Evolutionary conservation across 2,113 vertebrate genomes (phyloP).

Genomic region (Oreocharis arfaki): DNA sequence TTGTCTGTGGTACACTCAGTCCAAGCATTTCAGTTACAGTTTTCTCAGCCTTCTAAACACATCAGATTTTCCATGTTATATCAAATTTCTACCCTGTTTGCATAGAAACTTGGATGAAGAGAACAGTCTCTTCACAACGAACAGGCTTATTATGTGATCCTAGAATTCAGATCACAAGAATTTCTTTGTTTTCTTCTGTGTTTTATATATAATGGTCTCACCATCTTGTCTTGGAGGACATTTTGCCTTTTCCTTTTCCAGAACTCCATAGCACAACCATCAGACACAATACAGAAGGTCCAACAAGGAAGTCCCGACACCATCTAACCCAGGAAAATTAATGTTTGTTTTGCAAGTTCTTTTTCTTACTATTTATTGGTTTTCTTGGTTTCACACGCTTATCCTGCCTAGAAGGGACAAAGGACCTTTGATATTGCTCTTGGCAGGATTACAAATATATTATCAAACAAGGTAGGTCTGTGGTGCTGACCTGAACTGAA

Average conservation of each 20-base stretch:
- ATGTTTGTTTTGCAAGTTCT: not conserved
- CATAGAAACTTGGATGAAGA: not conserved
- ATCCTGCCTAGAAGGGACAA: not conserved
- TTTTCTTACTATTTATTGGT: not conserved
- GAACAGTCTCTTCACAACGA: not conserved
- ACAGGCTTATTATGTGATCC: not conserved
- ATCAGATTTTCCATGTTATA: not conserved
- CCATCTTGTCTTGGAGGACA: not conserved
- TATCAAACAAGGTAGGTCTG: not conserved
- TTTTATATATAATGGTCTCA: not conserved
- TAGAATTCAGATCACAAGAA: not conserved
- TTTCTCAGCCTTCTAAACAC: not conserved
- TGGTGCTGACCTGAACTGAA: not conserved
- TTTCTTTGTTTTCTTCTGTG: not conserved
- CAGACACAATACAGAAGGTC: not conserved
- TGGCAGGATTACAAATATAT: not conserved
- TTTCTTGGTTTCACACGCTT: not conserved
- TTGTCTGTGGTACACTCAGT: not conserved
- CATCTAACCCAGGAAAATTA: not conserved
- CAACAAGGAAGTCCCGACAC: not conserved
- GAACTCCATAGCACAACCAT: fast-evolving
- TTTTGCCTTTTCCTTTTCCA: not conserved
- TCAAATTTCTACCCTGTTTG: not conserved
- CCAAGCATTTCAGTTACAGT: not conserved
- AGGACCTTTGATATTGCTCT: not conserved